Evolutionary conservation across 2,888 invertebrate genomes (phyloP), one percentile per base, ranked within the genome.

Genomic region (Nymphalis polychloros): DNA sequence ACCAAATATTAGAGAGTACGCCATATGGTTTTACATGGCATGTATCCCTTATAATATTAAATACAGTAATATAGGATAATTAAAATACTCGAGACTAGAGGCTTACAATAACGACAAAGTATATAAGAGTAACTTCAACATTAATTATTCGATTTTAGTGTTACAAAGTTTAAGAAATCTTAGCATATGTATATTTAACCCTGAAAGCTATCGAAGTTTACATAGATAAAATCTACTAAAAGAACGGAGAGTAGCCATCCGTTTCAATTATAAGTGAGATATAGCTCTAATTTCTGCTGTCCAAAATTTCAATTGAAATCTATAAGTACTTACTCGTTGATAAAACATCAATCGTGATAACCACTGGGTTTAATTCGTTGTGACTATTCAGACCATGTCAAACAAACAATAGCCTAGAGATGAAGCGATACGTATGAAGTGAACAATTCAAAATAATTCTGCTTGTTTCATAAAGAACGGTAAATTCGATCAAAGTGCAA

Each of bases 401-500:
- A 13, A 65, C 59, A 61, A 67, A 69, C 69, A 71, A 72, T 67
- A 67, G 60, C 64, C 61, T 65, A 62, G 46, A 69, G 64, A 69
- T 72, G n/a, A 52, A 69, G 61, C 50, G 67, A 72, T 69, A 69
- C 55, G 64, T 49, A 59, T 61, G 50, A 67, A 55, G 60, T 66
- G 63, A 63, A 62, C 65, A 66, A 63, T 65, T 47, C 59, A 64
- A 62, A 69, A 65, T 64, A 64, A 63, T 59, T 16, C 47, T 23
- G 64, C 64, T 72, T 72, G 67, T 69, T 68, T 63, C 63, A 65
- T 65, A 52, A 55, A 62, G 59, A 63, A 63, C 67, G 62, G 64
- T 62, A 69, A 69, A 69, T 69, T 69, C 67, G 69, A 69, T 72
- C 71, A 69, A 62, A 72, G 64, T 64, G 31, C 13, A 41, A 6